A percentile compares a stretch with the other conserved stretches of the same genome.
Evolutionary conservation across 2,113 vertebrate genomes (phyloP).

Genomic region (Poeciliopsis occidentalis): DNA sequence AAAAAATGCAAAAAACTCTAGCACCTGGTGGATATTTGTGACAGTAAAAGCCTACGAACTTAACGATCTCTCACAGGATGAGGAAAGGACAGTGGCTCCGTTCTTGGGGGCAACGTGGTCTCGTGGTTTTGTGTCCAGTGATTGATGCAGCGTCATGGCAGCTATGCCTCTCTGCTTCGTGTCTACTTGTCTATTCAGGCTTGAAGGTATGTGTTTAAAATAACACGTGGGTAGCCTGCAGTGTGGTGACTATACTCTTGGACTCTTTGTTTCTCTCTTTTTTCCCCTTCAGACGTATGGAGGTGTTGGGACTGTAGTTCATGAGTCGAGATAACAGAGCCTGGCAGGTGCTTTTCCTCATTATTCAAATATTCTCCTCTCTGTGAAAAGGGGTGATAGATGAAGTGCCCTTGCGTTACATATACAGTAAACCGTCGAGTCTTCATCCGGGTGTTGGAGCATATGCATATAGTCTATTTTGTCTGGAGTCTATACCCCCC

Average conservation of each 20-base stretch:
- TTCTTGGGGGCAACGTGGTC: conserved; percentile 33
- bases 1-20: not conserved
- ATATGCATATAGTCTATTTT: conserved; percentile 3
- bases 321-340: conserved; percentile 65
- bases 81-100: conserved; percentile 22
- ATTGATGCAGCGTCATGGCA: conserved; percentile 50
- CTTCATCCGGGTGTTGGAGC: not conserved
- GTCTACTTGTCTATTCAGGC: conserved; percentile 67
- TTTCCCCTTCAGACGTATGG: conserved; percentile 46
- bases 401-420: conserved; percentile 27
- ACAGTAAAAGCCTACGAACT: not conserved
- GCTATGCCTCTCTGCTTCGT: conserved; percentile 44
- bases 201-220: conserved; percentile 57
- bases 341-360: conserved; percentile 74
- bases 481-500: not conserved
- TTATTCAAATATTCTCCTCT: conserved; percentile 72
- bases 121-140: conserved; percentile 27
- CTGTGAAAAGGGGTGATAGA: conserved; percentile 33
- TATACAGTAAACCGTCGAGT: conserved; percentile 11
- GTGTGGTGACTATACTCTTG: conserved; percentile 46
- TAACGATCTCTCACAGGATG: not conserved
- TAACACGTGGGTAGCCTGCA: conserved; percentile 61
- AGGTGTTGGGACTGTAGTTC: conserved; percentile 63
- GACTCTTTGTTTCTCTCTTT: conserved; percentile 26
- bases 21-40: not conserved